Evolutionary conservation across 2,113 vertebrate genomes (phyloP), one percentile per base, ranked within the genome.

Genomic region (Thalassoma bifasciatum): DNA sequence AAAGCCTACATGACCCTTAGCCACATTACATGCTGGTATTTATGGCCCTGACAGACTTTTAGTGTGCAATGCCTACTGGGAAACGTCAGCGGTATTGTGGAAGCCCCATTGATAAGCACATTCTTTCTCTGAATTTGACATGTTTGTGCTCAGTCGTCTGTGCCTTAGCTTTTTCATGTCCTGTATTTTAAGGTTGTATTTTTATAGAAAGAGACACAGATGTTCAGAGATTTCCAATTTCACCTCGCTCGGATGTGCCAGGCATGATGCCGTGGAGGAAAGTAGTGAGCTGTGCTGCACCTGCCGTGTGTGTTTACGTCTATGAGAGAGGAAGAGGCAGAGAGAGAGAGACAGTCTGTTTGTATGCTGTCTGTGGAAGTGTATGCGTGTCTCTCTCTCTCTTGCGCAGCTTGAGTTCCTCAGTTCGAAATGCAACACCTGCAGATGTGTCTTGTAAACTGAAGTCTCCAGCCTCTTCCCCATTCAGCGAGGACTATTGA

Each of bases 341-440:
- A 46, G 44, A 19, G 17, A 46, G 44, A 74, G 50, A 70, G 26
- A 61, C 34, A 36, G 59, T 68, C 53, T 80, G 77, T 86, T 67
- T 64, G 2, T 82, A 68, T 77, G 59, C 50, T 16, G 54, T 71
- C 64, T 65, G 60, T 73, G 77, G 79, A 69, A 51, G 63, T 66
- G 46, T 67, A 70, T 67, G 60, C 52, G 72, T 60, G 3, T 30
- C 30, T 77, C 69, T 54, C 59, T n/a, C n/a, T n/a, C n/a, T 80
- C 58, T 82, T 47, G 83, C 84, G 51, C 84, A 85, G 85, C 79
- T 75, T 82, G 76, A 83, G 68, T 86, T 87, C 87, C 85, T 81
- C 77, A 65, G 76, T 79, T 88, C 88, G 88, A 91, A 91, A 88
- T 79, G 79, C 78, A 90, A 89, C 90, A 92, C 93, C 91, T 92